phyloP scores from a whole-genome alignment of 1,140 invertebrate species.

The Temnothorax curvispinosus region DNA sequence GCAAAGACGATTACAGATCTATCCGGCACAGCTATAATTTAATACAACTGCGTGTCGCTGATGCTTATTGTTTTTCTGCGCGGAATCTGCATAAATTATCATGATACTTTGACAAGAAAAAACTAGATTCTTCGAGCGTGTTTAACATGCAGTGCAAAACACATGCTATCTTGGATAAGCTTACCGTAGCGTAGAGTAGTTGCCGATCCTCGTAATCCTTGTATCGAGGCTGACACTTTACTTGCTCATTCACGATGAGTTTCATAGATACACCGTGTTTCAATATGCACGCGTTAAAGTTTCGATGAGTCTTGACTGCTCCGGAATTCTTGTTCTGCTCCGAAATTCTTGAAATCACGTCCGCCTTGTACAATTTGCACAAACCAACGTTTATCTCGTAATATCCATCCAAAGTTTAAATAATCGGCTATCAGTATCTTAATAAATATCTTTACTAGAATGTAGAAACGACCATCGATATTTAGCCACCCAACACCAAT shows the following conservation, averaged over 20 bases:
- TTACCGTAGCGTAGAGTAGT: slow-evolving; percentile 31
- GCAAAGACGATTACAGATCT: slow-evolving; percentile 18
- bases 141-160: slow-evolving; percentile 13
- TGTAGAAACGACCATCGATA: not conserved
- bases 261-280: slow-evolving; percentile 24
- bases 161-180: slow-evolving; percentile 1
- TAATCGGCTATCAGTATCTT: not conserved
- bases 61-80: not conserved
- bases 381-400: not conserved
- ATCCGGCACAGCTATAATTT: not conserved
- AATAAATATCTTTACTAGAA: not conserved
- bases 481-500: not conserved
- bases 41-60: not conserved
- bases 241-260: slow-evolving; percentile 29
- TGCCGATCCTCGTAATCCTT: slow-evolving; percentile 44
- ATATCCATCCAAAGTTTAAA: not conserved
- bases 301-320: not conserved
- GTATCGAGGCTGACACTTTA: slow-evolving; percentile 37
- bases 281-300: slow-evolving; percentile 25
- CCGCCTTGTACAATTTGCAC: not conserved
- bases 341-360: not conserved
- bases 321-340: not conserved
- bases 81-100: not conserved
- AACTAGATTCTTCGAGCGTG: not conserved
- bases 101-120: not conserved